Base-by-base conservation (phyloP, 1,140 invertebrate genomes). In the Lepidotrigona ventralis region DNA sequence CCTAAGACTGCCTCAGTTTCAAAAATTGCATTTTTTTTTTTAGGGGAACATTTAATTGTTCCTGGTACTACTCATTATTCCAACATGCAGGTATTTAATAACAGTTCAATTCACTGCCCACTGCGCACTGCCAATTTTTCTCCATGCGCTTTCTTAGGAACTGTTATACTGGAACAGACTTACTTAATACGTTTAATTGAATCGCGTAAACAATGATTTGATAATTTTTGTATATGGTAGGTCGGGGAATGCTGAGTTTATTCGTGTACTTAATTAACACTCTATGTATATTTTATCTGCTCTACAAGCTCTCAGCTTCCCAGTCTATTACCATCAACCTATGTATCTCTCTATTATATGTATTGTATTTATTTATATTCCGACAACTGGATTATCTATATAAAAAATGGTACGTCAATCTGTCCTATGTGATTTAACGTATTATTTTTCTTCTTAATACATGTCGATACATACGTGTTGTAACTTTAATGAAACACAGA, bases 301-400 rank as follows among this genome's bases (percentile, higher is more conserved):
- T 80, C 70, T 77, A 82, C 53, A 73, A 71, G 39, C 73, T 72
- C 82, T 86, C 85, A 88, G 86, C 23, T 79, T 87, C 84, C 79
- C 82, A 76, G 15, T 63, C 75, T 51, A 60, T 75, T 66, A 83
- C 74, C 70, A 73, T 71, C 51, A 66, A 81, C 81, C 66, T 80
- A 79, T 78, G 72, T 84, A 69, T 86, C 64, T 86, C 76, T 89
- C 81, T 90, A 88, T 86, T 86, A 79, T 86, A 87, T 82, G 78
- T 91, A 90, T 88, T 88, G 84, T 92, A 91, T 92, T 92, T 92
- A 91, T 92, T 92, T 92, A 91, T 91, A 91, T 87, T 87, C 86
- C 70, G 77, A 89, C 39, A 46, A 88, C 86, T 56, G 83, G 83
- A 78, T 80, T 88, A 85, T 75, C 81, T 89, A 68, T 75, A 78